A percentile compares a stretch with the other conserved stretches of the same genome.
Evolutionary conservation across 2,797 vertebrate species (phyloP).

Genomic region (Tokudaia tokunoshimensis): DNA sequence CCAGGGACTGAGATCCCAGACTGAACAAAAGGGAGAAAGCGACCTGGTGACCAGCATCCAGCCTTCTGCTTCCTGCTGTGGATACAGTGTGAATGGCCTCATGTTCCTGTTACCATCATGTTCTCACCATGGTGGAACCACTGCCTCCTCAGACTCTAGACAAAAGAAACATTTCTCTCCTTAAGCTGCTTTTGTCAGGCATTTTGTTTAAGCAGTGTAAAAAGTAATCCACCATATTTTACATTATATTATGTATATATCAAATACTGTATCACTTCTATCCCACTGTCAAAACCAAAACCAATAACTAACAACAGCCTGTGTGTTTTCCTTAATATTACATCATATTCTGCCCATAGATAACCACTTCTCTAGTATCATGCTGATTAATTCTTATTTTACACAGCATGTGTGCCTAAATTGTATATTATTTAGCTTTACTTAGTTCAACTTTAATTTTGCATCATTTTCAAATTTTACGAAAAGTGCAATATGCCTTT

Average conservation of each 20-base stretch:
- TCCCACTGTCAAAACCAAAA: background rate
- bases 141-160: background rate
- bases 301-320: background rate
- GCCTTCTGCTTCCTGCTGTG: background rate
- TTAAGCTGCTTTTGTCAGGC: background rate
- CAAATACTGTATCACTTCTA: background rate
- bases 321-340: background rate
- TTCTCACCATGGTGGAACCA: background rate
- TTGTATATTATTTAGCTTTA: background rate
- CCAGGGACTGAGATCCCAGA: background rate
- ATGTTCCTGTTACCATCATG: rapidly evolving
- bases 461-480: background rate
- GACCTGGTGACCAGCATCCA: background rate
- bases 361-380: background rate
- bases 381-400: background rate
- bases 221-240: background rate
- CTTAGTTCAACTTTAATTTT: slow-evolving; percentile 40
- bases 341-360: background rate
- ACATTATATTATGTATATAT: background rate
- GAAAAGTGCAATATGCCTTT: background rate
- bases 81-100: background rate
- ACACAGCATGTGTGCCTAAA: background rate
- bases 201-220: background rate
- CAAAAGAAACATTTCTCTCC: background rate
- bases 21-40: background rate